Percentiles rank a stretch among this genome's conserved stretches.
These are phyloP conservation scores for Anthopleura xanthogrammica DNA, from an alignment of 92 coral and sea anemone genomes.

Conservation along the genomic window DNA sequence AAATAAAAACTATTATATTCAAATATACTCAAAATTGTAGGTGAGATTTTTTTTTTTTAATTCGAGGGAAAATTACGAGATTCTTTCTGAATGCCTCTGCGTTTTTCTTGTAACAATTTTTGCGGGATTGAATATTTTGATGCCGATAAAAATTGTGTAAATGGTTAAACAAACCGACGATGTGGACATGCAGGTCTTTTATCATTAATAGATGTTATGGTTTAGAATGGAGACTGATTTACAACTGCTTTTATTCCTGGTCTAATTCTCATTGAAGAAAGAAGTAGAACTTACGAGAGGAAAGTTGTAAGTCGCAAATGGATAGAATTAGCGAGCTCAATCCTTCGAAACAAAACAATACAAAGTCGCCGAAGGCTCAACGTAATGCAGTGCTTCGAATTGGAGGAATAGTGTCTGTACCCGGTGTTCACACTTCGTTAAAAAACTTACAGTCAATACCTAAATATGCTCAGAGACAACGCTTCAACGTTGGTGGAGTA, in stretches of 20 bases:
- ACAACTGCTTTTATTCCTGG: neutral
- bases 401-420: neutral
- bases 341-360: conserved; percentile 1
- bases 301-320: neutral
- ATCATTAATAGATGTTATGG: conserved; percentile 9
- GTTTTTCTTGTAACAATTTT: neutral
- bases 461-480: conserved; percentile 31
- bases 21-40: neutral
- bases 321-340: conserved; percentile 20
- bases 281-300: neutral
- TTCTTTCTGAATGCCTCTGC: neutral
- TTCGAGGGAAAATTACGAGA: neutral
- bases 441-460: neutral
- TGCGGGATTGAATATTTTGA: neutral
- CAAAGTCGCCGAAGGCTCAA: neutral
- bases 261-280: neutral
- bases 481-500: conserved; percentile 84
- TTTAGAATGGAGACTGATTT: neutral
- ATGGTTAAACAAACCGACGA: conserved; percentile 24
- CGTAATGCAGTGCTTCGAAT: neutral
- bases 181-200: neutral
- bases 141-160: neutral
- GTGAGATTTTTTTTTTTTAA: neutral
- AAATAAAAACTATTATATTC: neutral
- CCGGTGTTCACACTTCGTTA: neutral